Evolutionary conservation across 1,140 invertebrate species (phyloP).

Genomic region (Himalopsyche phryganea): DNA sequence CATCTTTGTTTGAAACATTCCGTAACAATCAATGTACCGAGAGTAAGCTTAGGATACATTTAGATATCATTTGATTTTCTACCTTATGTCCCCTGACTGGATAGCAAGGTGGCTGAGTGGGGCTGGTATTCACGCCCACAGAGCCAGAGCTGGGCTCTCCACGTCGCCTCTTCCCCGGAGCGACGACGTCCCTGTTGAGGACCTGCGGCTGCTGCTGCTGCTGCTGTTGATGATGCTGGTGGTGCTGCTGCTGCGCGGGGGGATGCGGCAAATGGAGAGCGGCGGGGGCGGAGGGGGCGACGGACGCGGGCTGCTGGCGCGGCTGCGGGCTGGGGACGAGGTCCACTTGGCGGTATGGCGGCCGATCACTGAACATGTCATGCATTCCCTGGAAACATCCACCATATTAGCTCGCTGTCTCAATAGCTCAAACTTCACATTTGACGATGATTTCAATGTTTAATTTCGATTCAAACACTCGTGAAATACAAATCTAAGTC

Average conservation of each 20-base stretch:
- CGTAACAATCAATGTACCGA: too few species aligned
- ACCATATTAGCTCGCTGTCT: too few species aligned
- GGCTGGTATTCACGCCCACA: constrained; percentile 6
- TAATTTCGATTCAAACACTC: too few species aligned
- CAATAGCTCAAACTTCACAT: too few species aligned
- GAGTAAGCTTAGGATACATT: too few species aligned
- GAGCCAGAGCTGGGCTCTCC: constrained; percentile 1
- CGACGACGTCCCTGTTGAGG: constrained; percentile 15
- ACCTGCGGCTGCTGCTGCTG: constrained; percentile 15
- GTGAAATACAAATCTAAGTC: too few species aligned
- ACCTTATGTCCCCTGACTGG: constrained; percentile 14
- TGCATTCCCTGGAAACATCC: constrained; percentile 47
- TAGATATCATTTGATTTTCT: neutral
- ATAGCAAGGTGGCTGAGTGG: constrained; percentile 10
- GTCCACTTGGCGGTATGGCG: constrained; percentile 37
- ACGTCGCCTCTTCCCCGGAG: constrained; percentile 6
- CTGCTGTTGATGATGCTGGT: constrained; percentile 10
- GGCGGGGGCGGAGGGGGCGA: constrained; percentile 42
- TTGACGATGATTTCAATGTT: too few species aligned
- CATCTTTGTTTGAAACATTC: too few species aligned
- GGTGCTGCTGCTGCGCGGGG: constrained; percentile 5
- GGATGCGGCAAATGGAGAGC: constrained; percentile 37
- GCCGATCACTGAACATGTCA: constrained; percentile 52
- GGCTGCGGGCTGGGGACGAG: constrained; percentile 37
- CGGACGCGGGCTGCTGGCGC: constrained; percentile 31